Conservation (phyloP, 2,888 invertebrate genomes). For the Selenia dentaria region DNA sequence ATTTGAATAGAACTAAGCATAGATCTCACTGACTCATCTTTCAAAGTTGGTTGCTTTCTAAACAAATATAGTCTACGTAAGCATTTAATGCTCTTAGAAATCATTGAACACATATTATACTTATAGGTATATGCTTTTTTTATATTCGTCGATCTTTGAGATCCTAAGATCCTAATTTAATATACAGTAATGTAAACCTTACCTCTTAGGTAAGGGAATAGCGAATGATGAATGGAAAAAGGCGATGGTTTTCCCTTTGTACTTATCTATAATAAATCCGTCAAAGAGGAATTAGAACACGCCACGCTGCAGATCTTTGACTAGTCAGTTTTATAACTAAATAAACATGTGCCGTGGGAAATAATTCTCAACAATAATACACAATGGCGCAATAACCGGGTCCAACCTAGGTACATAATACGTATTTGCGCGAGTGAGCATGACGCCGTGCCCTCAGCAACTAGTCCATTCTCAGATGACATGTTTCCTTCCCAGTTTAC, state of each 20-base stretch:
- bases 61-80: not conserved
- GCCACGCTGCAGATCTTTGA: too few relatives aligned
- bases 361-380: conserved; percentile 14
- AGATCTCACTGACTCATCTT: conserved; percentile 1
- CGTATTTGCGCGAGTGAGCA: conserved; percentile 35
- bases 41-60: conserved; percentile 1
- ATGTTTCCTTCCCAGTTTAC: conserved; percentile 34
- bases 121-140: too few relatives aligned
- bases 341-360: conserved; percentile 14
- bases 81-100: not conserved
- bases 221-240: too few relatives aligned
- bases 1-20: conserved; percentile 4
- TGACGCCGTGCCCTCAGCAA: conserved; percentile 36
- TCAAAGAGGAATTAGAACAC: too few relatives aligned
- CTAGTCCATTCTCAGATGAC: conserved; percentile 47
- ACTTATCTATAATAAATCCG: too few relatives aligned
- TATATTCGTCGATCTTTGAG: too few relatives aligned
- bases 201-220: too few relatives aligned
- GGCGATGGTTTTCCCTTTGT: too few relatives aligned
- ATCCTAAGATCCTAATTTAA: too few relatives aligned
- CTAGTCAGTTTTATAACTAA: too few relatives aligned
- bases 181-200: too few relatives aligned
- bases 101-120: too few relatives aligned
- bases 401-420: conserved; percentile 3
- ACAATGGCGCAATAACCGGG: conserved; percentile 14